Evolutionary conservation across 2,113 vertebrate genomes (phyloP).

Genomic region (Dendropsophus ebraccatus): DNA sequence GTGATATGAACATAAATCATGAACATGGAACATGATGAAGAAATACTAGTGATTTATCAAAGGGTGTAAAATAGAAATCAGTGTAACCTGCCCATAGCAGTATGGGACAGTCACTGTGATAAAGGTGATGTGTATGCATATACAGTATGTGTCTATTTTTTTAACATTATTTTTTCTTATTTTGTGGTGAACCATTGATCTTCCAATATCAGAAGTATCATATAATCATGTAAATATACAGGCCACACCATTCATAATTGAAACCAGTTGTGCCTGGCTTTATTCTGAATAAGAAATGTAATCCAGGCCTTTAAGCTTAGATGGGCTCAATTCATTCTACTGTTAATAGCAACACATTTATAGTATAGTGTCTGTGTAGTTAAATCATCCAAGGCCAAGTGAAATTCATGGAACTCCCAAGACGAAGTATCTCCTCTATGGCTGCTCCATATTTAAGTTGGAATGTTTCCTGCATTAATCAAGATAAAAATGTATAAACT

Average conservation of each 20-base stretch:
- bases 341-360: slow-evolving; percentile 29
- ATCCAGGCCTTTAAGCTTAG: slow-evolving; percentile 15
- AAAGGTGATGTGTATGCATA: too few relatives aligned
- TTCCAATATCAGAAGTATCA: slow-evolving; percentile 37
- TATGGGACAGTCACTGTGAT: too few relatives aligned
- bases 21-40: too few relatives aligned
- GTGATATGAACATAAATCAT: too few relatives aligned
- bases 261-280: slow-evolving; percentile 11
- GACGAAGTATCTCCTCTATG: slow-evolving; percentile 42
- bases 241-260: neutral
- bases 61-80: too few relatives aligned
- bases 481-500: slow-evolving; percentile 47
- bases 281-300: slow-evolving; percentile 19
- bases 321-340: slow-evolving; percentile 30
- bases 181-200: neutral
- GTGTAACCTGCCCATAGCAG: too few relatives aligned
- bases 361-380: slow-evolving; percentile 15
- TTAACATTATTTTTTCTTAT: neutral
- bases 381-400: slow-evolving; percentile 21
- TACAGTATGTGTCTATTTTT: too few relatives aligned
- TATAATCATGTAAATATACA: slow-evolving; percentile 5
- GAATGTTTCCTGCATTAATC: slow-evolving; percentile 52
- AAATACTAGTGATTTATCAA: too few relatives aligned
- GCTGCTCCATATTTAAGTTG: slow-evolving; percentile 44
- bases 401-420: slow-evolving; percentile 43